A percentile compares a stretch with the other conserved stretches of the same genome.
These are phyloP conservation scores for Xestia sexstrigata DNA, from an alignment of 2,888 invertebrate genomes.

Conservation along the genomic window DNA sequence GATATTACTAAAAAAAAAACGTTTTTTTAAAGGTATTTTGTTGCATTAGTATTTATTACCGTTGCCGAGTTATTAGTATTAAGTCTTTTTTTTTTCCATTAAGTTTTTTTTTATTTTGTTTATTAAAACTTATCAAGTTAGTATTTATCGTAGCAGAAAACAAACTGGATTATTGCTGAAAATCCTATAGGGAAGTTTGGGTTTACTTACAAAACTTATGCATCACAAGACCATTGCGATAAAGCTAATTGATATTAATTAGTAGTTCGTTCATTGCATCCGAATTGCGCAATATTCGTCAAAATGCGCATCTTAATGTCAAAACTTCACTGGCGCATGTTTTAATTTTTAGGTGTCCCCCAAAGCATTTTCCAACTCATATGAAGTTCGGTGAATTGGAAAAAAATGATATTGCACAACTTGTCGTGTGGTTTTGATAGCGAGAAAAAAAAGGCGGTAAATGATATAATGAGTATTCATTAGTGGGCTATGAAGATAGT, in stretches of 20 bases:
- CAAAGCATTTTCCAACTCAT: neutral
- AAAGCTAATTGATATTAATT: neutral
- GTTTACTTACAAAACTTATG: neutral
- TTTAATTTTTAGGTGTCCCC: neutral
- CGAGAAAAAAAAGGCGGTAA: constrained; percentile 8
- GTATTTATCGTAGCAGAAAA: neutral
- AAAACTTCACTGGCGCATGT: neutral
- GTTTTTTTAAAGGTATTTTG: neutral
- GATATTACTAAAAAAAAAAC: neutral
- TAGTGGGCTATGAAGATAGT: constrained; percentile 8
- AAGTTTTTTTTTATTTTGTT: neutral
- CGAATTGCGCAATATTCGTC: constrained; percentile 7
- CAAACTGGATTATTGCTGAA: neutral
- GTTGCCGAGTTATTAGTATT: neutral
- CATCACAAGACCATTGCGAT: neutral
- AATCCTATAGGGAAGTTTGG: neutral
- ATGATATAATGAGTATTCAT: constrained; percentile 38
- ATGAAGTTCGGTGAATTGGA: neutral
- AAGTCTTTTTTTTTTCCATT: too few relatives aligned
- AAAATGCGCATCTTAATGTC: neutral
- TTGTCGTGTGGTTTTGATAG: neutral
- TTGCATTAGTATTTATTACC: neutral
- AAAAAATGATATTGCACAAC: constrained; percentile 22
- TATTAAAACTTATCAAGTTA: neutral
- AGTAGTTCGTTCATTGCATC: neutral